Conservation (phyloP, 2,113 vertebrate species). For the Phainopepla nitens region DNA sequence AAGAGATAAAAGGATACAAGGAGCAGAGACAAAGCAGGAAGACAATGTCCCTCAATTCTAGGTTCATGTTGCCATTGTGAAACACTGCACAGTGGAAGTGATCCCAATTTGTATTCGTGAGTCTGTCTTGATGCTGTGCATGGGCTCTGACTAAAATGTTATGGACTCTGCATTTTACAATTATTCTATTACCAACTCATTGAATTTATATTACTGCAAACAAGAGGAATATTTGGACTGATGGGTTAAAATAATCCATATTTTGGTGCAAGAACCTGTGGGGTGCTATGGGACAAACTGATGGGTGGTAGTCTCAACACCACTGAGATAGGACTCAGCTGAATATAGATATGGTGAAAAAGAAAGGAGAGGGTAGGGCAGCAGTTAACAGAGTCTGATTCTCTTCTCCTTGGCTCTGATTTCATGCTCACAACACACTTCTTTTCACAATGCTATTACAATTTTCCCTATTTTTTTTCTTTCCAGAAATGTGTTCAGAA, state of each 20-base stretch:
- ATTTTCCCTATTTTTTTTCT: neutral
- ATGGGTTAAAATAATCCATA: neutral
- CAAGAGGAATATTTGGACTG: neutral
- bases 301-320: neutral
- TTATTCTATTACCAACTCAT: neutral
- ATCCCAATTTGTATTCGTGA: neutral
- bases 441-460: neutral
- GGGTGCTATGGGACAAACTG: neutral
- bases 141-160: neutral
- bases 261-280: neutral
- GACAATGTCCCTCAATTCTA: neutral
- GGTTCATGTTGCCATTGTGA: accelerated
- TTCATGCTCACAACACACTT: neutral
- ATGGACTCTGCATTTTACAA: neutral
- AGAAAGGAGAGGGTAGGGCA: neutral
- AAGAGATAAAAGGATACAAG: neutral
- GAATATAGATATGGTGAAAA: neutral
- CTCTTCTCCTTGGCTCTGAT: neutral
- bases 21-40: neutral
- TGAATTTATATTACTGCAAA: neutral
- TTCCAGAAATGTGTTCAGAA: neutral
- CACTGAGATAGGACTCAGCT: neutral
- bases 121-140: neutral
- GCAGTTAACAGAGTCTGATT: neutral
- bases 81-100: neutral